Evolutionary conservation across 2,113 vertebrate genomes (phyloP).

Genomic region (Rhinoptilus africanus): DNA sequence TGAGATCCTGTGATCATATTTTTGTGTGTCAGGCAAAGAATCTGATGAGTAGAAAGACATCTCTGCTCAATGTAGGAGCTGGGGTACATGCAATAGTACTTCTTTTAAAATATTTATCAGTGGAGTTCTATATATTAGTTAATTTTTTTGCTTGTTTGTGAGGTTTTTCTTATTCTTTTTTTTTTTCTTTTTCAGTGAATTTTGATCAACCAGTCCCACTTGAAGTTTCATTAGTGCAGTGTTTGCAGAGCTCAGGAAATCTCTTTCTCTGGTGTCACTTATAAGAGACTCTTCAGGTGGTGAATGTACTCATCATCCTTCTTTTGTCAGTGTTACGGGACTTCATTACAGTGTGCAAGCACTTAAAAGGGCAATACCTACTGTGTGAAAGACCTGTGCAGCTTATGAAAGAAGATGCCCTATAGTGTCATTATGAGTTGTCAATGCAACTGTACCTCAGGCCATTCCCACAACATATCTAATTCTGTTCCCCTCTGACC

Average conservation of each 20-base stretch:
- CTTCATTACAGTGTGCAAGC: constrained; percentile 22
- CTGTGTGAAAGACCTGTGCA: neutral
- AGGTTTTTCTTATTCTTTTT: too few relatives aligned
- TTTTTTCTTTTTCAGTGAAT: neutral
- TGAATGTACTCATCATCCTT: constrained; percentile 18
- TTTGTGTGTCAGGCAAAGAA: neutral
- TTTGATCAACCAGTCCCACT: neutral
- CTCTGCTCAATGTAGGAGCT: neutral
- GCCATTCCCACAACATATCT: constrained; percentile 55
- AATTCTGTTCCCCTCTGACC: constrained; percentile 25
- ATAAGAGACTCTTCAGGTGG: constrained; percentile 15
- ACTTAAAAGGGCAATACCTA: neutral
- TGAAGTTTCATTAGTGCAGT: neutral
- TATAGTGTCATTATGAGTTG: neutral
- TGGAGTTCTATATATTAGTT: neutral
- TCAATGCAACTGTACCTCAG: neutral
- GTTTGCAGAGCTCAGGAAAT: neutral
- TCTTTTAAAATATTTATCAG: neutral
- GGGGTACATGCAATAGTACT: neutral
- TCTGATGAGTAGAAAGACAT: neutral
- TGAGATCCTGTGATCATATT: neutral
- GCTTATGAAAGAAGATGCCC: neutral
- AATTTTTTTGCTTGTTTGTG: neutral
- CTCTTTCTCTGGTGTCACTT: neutral
- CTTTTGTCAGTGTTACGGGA: constrained; percentile 11